Percentiles rank a stretch among this genome's conserved stretches.
Conservation (phyloP, 2,888 invertebrate species). For the Euzetes globulus region DNA sequence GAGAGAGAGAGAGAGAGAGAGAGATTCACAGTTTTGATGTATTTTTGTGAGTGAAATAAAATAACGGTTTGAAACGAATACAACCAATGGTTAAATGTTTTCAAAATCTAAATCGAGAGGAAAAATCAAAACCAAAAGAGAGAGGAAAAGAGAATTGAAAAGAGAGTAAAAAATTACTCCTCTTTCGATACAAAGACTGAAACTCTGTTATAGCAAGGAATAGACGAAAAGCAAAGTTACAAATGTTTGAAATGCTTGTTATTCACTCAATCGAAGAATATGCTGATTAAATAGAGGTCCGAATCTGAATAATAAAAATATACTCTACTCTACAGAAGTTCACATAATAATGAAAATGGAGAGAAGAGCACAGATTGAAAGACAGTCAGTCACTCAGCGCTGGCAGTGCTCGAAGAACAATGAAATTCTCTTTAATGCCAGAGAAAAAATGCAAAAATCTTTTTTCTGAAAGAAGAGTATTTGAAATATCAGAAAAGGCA, state of each 20-base stretch:
- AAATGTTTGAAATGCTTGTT: constrained; percentile 21
- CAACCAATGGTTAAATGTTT: background rate
- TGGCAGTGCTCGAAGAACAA: background rate
- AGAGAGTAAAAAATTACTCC: background rate
- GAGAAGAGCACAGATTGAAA: background rate
- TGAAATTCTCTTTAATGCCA: too few species aligned
- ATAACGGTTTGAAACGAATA: background rate
- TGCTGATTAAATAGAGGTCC: background rate
- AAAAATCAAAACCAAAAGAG: background rate
- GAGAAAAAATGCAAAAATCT: background rate
- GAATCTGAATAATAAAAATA: background rate
- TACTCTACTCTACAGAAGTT: too few species aligned
- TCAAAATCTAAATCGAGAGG: background rate
- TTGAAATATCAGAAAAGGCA: background rate
- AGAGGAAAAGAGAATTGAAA: background rate
- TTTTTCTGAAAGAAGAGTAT: background rate
- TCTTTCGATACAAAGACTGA: too few species aligned
- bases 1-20: too few species aligned
- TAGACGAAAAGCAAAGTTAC: background rate
- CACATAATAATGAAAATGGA: background rate
- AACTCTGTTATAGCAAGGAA: too few species aligned
- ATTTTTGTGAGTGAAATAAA: too few species aligned
- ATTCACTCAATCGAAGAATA: constrained; percentile 10
- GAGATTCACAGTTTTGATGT: too few species aligned
- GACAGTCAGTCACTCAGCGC: background rate